Evolutionary conservation across 2,113 vertebrate genomes (phyloP), one percentile per base, ranked within the genome.

Genomic region (Oostethus manadensis): DNA sequence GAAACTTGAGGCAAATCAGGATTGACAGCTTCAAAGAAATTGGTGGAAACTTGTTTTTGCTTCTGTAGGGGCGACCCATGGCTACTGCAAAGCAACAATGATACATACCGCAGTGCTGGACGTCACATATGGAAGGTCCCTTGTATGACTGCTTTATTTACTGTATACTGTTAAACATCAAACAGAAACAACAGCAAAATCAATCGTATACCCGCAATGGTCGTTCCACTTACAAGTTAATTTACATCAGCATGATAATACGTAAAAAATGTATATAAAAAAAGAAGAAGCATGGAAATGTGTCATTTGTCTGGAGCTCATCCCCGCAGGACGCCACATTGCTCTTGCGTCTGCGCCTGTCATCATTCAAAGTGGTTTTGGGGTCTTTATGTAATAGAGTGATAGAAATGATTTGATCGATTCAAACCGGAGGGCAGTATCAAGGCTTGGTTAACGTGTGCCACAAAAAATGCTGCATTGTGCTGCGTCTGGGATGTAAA

Each of bases 131-230:
- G 53, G 40, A 55, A 40, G 51, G 54, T 63, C 78, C 72, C 75
- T 77, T 84, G 81, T 70, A 78, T 81, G 76, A 86, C 79, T 75
- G 77, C 60, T 89, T 88, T 89, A 89, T 89, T 89, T 79, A n/a
- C n/a, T n/a, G n/a, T n/a, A 83, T 85, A 86, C 80, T 89, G 73
- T 79, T 87, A 84, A 87, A 87, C 86, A 89, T 85, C 86, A 83
- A 87, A 89, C 87, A 89, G 83, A 88, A 89, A 86, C 83, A 84
- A 87, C 87, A 87, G 80, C 86, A 84, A 87, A 88, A 84, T 86
- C 85, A 87, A 87, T 81, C 78, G 56, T 71, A 77, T 66, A 29
- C 79, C 79, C 69, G 33, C 73, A 56, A 77, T 80, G 69, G 77
- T 76, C 64, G 8, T 64, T 81, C 70, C 71, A 73, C 81, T 75